Conservation (phyloP, 1,140 invertebrate genomes). For the Rhyacophila brunnea region DNA sequence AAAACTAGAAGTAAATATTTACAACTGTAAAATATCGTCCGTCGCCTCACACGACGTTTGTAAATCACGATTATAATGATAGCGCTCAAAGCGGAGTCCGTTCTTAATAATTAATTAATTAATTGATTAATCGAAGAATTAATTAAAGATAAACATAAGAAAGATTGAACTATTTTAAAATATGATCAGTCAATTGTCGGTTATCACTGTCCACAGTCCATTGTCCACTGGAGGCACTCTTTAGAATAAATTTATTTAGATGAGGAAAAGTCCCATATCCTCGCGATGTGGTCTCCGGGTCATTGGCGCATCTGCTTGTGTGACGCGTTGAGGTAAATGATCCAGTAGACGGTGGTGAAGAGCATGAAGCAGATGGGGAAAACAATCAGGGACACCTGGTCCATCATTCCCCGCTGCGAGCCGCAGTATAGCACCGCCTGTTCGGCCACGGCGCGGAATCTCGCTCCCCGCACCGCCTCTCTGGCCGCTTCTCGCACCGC, state of each 20-base stretch:
- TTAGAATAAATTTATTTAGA: conserved; percentile 12
- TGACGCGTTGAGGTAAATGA: conserved; percentile 61
- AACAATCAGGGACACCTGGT: conserved; percentile 61
- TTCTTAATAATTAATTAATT: no score
- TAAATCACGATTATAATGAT: conserved; percentile 10
- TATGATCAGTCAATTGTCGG: neutral
- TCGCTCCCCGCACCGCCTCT: conserved; percentile 38
- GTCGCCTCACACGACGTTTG: neutral
- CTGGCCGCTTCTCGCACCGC: conserved; percentile 38
- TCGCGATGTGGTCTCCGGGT: conserved; percentile 19
- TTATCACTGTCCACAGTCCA: conserved; percentile 28
- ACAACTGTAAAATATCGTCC: neutral
- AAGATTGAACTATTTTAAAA: no score
- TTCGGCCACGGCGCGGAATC: conserved; percentile 48
- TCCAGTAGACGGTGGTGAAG: conserved; percentile 70
- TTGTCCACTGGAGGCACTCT: conserved; percentile 16
- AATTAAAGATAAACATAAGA: no score
- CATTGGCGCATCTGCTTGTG: conserved; percentile 38
- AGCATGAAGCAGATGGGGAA: conserved; percentile 69
- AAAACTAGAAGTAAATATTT: neutral
- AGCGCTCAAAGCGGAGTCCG: conserved; percentile 19
- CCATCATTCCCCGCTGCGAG: conserved; percentile 56
- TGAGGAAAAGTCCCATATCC: conserved; percentile 23
- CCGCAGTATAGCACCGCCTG: conserved; percentile 58
- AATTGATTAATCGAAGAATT: no score